phyloP scores from a whole-genome alignment of 2,888 invertebrate species.

The Plagodis pulveraria region DNA sequence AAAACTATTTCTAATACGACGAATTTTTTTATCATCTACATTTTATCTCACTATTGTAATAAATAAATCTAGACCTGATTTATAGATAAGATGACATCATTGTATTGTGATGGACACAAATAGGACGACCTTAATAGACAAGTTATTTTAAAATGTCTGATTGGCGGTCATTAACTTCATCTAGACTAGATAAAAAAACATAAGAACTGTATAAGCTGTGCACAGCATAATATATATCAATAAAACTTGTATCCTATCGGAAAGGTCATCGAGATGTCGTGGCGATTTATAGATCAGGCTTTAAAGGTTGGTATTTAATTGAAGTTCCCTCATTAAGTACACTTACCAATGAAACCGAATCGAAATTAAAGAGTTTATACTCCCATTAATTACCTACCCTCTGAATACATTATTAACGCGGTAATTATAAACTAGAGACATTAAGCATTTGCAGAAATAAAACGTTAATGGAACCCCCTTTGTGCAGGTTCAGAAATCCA shows the following conservation, averaged over 20 bases:
- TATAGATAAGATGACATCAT: conserved; percentile 1
- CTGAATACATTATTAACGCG: neutral
- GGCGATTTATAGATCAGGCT: conserved; percentile 1
- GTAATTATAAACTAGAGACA: neutral
- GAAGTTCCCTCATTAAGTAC: conserved; percentile 6
- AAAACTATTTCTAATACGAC: too few species aligned
- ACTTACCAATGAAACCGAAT: conserved; percentile 10
- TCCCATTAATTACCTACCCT: conserved; percentile 1
- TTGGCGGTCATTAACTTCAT: conserved; percentile 1
- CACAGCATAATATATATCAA: neutral
- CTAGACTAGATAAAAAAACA: conserved; percentile 2
- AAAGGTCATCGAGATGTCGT: conserved; percentile 8
- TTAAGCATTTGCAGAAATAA: conserved; percentile 4
- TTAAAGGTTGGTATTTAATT: conserved; percentile 12
- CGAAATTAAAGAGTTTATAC: conserved; percentile 1
- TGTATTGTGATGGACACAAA: conserved; percentile 3
- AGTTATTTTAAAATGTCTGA: conserved; percentile 5
- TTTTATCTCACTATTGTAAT: too few species aligned
- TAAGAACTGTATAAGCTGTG: neutral
- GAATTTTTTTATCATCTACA: too few species aligned
- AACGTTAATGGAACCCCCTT: conserved; percentile 14
- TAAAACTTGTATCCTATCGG: conserved; percentile 7
- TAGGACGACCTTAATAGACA: conserved; percentile 7
- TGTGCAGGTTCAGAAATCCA: conserved; percentile 27
- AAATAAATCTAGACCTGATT: neutral